Conservation (phyloP, 2,797 vertebrate genomes). For the Crax fasciolata region DNA sequence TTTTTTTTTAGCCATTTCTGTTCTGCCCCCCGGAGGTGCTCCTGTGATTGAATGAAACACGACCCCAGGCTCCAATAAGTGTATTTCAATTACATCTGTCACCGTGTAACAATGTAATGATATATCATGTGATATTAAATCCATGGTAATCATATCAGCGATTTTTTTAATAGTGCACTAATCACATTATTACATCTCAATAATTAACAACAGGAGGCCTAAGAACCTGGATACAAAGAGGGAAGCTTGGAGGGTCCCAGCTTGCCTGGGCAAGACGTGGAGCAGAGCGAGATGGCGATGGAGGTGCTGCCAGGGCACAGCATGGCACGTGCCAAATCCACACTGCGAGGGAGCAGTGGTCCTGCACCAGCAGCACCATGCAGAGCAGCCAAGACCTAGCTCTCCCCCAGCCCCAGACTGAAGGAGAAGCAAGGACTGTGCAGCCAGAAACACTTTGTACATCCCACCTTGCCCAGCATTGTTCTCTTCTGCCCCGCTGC, state of each 20-base stretch:
- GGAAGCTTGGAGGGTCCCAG: constrained; percentile 47
- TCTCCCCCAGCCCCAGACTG: background rate
- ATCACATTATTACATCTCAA: constrained; percentile 88
- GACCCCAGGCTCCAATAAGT: constrained; percentile 96
- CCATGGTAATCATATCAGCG: constrained; percentile 95
- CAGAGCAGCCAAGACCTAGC: background rate
- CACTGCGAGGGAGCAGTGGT: background rate
- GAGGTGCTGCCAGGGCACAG: background rate
- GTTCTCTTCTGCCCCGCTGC: background rate
- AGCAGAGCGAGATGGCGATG: background rate
- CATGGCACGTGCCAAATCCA: background rate
- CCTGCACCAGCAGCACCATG: rapidly evolving
- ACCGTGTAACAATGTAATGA: constrained; percentile 95
- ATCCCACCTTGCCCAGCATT: background rate
- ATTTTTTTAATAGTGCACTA: constrained; percentile 89
- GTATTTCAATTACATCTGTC: constrained; percentile 99
- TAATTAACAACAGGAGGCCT: constrained; percentile 87
- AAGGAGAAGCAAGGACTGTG: background rate
- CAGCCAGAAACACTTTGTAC: background rate
- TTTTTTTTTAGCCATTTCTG: constrained; percentile 80
- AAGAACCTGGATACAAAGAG: constrained; percentile 76
- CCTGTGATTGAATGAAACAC: constrained; percentile 93
- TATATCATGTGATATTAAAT: constrained; percentile 99
- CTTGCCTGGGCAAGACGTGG: background rate
- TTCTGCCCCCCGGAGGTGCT: constrained; percentile 84